Percentiles rank a stretch among this genome's conserved stretches.
Evolutionary conservation across 2,888 invertebrate species (phyloP).

Genomic region (Anaspis maculata): DNA sequence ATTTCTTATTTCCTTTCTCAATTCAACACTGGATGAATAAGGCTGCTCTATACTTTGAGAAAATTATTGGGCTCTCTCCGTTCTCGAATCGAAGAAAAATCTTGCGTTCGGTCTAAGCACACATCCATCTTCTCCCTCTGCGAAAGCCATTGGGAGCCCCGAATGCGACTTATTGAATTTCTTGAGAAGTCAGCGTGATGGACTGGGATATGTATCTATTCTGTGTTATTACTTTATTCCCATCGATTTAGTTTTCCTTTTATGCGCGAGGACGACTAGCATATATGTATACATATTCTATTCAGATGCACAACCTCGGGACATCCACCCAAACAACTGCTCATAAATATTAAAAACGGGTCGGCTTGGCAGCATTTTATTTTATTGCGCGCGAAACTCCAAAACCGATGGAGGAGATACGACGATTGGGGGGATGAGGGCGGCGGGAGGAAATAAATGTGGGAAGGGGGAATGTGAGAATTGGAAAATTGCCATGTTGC

Average conservation of each 20-base stretch:
- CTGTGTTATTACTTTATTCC: conserved; percentile 39
- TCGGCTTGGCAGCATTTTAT: conserved; percentile 10
- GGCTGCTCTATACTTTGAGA: too few relatives aligned
- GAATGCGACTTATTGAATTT: conserved; percentile 36
- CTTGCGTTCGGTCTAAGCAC: conserved; percentile 24
- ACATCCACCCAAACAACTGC: conserved; percentile 21
- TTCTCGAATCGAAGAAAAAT: conserved; percentile 4
- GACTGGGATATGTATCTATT: conserved; percentile 38
- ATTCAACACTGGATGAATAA: too few relatives aligned
- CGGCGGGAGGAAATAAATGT: too few relatives aligned
- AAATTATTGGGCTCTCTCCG: too few relatives aligned
- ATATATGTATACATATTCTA: conserved; percentile 14
- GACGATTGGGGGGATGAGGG: too few relatives aligned
- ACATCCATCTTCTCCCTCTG: conserved; percentile 35
- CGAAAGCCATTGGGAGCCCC: conserved; percentile 25
- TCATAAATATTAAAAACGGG: conserved; percentile 23
- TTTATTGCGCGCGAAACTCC: conserved; percentile 14
- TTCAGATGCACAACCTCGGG: conserved; percentile 13
- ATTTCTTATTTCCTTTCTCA: too few relatives aligned
- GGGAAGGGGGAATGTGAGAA: too few relatives aligned
- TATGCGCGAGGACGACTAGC: conserved; percentile 16
- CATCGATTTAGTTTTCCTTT: conserved; percentile 32
- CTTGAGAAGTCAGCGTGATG: conserved; percentile 35
- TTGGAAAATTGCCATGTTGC: too few relatives aligned
- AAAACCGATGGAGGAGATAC: conserved; percentile 12